A percentile compares a stretch with the other conserved stretches of the same genome.
These are phyloP conservation scores for Tetraneura akinire DNA, from an alignment of 1,140 invertebrate genomes.

Conservation along the genomic window DNA sequence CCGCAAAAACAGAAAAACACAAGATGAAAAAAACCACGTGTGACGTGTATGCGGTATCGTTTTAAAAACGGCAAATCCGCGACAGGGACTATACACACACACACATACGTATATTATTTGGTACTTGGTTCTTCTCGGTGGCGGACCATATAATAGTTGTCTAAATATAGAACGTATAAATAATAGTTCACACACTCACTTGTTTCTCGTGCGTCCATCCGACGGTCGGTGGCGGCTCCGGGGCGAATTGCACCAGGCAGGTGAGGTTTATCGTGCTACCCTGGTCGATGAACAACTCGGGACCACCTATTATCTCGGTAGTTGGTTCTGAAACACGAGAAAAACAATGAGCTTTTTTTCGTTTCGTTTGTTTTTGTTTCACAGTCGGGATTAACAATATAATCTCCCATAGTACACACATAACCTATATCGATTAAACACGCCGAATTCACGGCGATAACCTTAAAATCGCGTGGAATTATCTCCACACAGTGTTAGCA, in stretches of 20 bases:
- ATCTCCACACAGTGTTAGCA: too few species aligned
- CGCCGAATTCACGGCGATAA: too few species aligned
- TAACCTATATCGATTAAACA: too few species aligned
- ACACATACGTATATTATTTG: too few species aligned
- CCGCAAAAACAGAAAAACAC: neutral
- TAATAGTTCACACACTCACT: conserved; percentile 60
- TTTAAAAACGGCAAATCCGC: conserved; percentile 32
- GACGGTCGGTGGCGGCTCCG: conserved; percentile 77
- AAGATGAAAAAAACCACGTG: conserved; percentile 27
- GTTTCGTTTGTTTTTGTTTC: too few species aligned
- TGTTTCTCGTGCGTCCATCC: conserved; percentile 80
- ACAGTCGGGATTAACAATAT: too few species aligned
- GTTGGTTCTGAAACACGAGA: conserved; percentile 71
- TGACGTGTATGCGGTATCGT: conserved; percentile 37
- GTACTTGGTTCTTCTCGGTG: conserved; percentile 47
- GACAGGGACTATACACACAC: conserved; percentile 1
- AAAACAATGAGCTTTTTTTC: neutral
- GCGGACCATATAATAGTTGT: too few species aligned
- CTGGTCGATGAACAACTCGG: conserved; percentile 80
- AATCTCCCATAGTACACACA: too few species aligned
- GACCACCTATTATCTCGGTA: conserved; percentile 78
- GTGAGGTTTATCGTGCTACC: conserved; percentile 87
- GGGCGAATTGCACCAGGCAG: conserved; percentile 78
- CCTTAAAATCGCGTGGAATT: too few species aligned
- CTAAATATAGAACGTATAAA: neutral